Conservation (phyloP, 2,888 invertebrate genomes). For the Cosmia trapezina region DNA sequence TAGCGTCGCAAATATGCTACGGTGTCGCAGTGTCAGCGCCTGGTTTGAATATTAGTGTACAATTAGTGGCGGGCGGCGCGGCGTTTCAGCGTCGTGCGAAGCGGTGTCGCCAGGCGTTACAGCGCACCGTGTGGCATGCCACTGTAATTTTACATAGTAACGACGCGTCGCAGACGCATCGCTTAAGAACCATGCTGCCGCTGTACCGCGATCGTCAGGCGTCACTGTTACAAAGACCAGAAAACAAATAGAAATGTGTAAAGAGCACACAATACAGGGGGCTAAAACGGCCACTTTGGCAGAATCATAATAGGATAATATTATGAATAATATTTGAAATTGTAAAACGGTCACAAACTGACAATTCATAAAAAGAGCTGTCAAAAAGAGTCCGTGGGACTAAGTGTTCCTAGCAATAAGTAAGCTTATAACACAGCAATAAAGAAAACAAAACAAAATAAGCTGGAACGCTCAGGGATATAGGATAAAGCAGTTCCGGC, state of each 20-base stretch:
- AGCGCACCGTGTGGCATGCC: neutral
- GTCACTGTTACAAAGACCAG: neutral
- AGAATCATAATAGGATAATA: no score
- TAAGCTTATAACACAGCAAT: no score
- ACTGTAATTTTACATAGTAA: neutral
- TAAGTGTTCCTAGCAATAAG: no score
- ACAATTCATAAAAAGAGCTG: no score
- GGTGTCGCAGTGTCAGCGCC: neutral
- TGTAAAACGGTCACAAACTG: no score
- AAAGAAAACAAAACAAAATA: no score
- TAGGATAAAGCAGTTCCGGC: no score
- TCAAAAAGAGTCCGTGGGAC: no score
- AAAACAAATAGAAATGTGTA: neutral
- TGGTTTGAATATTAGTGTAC: neutral
- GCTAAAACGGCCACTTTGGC: no score
- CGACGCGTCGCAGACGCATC: neutral
- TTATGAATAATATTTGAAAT: no score
- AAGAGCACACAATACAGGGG: neutral
- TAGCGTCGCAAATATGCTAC: neutral
- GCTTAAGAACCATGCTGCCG: neutral
- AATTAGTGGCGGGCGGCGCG: neutral
- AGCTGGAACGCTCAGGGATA: no score
- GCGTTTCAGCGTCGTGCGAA: neutral
- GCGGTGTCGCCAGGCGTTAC: neutral
- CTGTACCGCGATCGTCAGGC: neutral